Conservation (phyloP, 2,888 invertebrate species). For the Pemphredon lugubris region DNA sequence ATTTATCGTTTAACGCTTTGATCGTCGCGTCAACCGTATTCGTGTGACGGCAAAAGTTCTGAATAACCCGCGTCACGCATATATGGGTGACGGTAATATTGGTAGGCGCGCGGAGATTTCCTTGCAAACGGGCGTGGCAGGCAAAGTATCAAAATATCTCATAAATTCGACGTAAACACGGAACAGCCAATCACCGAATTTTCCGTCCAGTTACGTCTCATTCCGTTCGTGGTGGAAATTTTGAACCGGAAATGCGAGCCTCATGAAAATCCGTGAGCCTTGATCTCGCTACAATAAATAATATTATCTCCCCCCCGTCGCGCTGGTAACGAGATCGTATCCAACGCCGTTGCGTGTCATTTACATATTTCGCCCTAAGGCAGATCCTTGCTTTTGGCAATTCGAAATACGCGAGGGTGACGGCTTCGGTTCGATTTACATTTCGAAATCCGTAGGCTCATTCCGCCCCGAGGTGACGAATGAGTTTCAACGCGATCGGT, state of each 20-base stretch:
- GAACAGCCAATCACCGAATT: slow-evolving; percentile 7
- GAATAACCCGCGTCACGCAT: no score
- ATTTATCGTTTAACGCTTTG: no score
- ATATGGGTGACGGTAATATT: no score
- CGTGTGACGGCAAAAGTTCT: no score
- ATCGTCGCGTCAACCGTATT: no score
- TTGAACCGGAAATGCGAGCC: slow-evolving; percentile 6
- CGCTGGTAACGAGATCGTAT: slow-evolving; percentile 74
- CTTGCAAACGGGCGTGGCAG: no score
- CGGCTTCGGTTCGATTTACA: slow-evolving; percentile 68
- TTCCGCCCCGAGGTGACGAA: slow-evolving; percentile 42
- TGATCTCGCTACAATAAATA: slow-evolving; percentile 56
- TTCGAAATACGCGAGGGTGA: slow-evolving; percentile 60
- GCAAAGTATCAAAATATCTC: no score
- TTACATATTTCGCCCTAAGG: slow-evolving; percentile 76
- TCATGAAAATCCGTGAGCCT: slow-evolving; percentile 25
- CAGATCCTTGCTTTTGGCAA: slow-evolving; percentile 69
- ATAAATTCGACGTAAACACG: no score
- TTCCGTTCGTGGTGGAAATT: not conserved
- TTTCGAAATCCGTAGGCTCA: slow-evolving; percentile 53
- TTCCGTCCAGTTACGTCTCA: not conserved
- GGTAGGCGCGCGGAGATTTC: no score
- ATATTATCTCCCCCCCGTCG: slow-evolving; percentile 44
- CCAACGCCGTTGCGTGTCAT: slow-evolving; percentile 74
- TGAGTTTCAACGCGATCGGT: slow-evolving; percentile 14